Percentiles rank a stretch among this genome's conserved stretches.
phyloP scores from a whole-genome alignment of 2,797 vertebrate genomes.

The Ispidina lecontei region DNA sequence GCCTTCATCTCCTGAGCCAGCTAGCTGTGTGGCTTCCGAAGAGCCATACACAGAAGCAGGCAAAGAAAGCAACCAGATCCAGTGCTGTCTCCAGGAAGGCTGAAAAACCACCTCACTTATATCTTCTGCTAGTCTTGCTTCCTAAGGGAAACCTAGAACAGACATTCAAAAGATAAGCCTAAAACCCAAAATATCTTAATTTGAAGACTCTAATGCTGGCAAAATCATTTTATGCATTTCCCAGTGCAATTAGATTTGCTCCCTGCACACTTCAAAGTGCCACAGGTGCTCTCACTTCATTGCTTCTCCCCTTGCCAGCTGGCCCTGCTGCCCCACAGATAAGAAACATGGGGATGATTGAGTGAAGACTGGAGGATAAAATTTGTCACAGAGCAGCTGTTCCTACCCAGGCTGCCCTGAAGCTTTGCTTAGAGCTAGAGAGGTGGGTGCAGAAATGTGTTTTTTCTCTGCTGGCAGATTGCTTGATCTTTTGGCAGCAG shows the following conservation, averaged over 20 bases:
- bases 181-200: not conserved
- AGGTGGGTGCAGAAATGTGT: not conserved
- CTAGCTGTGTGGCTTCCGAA: not conserved
- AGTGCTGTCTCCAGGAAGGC: not conserved
- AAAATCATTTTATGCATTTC: not conserved
- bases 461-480: not conserved
- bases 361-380: not conserved
- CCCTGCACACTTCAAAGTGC: not conserved
- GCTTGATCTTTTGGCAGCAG: not conserved
- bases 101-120: not conserved
- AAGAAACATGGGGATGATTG: accelerated
- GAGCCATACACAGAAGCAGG: not conserved
- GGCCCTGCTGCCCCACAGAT: not conserved
- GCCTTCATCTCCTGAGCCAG: not conserved
- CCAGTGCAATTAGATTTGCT: not conserved
- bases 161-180: not conserved
- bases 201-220: not conserved
- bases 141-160: not conserved
- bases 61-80: not conserved
- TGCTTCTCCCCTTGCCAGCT: not conserved
- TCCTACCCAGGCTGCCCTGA: not conserved
- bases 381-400: not conserved
- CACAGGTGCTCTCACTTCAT: not conserved
- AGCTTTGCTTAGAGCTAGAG: not conserved
- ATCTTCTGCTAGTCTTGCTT: not conserved